These are phyloP conservation scores for Protomyctophum bolini DNA, from an alignment of 2,113 vertebrate species.

Conservation along the genomic window DNA sequence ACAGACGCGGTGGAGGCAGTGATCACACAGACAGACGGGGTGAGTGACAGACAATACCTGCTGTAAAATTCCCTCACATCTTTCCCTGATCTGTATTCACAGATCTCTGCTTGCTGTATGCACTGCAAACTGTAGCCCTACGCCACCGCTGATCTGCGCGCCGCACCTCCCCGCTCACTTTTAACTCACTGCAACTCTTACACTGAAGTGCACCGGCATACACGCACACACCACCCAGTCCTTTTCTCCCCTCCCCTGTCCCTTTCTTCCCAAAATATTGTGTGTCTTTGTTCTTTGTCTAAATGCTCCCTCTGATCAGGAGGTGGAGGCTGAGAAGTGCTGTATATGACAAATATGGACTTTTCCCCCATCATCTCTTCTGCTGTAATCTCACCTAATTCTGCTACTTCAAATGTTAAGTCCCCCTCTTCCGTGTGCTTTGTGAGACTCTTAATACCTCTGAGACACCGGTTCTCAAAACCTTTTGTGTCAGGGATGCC, in stretches of 20 bases:
- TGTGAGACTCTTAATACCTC: constrained; percentile 24
- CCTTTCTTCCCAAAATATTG: constrained; percentile 69
- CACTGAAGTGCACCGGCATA: neutral
- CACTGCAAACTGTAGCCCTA: constrained; percentile 71
- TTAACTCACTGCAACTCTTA: constrained; percentile 64
- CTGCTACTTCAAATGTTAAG: constrained; percentile 41
- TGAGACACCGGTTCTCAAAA: constrained; percentile 4
- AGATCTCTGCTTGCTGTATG: constrained; percentile 74
- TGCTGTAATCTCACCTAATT: constrained; percentile 62
- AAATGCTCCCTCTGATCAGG: constrained; percentile 72
- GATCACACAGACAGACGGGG: constrained; percentile 80
- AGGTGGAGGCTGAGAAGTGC: constrained; percentile 57
- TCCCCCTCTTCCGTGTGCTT: constrained; percentile 40
- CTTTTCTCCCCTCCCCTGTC: constrained; percentile 28
- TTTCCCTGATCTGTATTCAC: constrained; percentile 82
- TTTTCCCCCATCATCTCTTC: constrained; percentile 28
- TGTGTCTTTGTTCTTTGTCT: constrained; percentile 72
- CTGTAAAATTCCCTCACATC: constrained; percentile 84
- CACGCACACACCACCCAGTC: constrained; percentile 44
- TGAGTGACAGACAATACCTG: constrained; percentile 85
- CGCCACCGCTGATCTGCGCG: constrained; percentile 65
- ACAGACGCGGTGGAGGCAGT: constrained; percentile 74
- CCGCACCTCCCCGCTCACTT: constrained; percentile 70
- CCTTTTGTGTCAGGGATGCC: too few relatives aligned
- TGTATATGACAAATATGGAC: constrained; percentile 51